phyloP scores from a whole-genome alignment of 2,113 vertebrate species.

The Pterocles orientalis region DNA sequence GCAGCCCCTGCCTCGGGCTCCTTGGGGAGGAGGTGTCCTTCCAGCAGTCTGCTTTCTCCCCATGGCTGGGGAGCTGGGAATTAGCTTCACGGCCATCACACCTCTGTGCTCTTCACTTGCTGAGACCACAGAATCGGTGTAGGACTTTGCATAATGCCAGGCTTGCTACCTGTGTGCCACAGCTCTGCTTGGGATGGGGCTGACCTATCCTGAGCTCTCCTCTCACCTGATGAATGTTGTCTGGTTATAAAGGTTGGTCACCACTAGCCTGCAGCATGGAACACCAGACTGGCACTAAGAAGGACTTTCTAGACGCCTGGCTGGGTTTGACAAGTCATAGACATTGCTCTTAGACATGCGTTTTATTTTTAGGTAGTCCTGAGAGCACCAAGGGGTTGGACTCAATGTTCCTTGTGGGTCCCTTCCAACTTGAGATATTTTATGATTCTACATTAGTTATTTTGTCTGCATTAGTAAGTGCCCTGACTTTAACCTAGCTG shows the following conservation, averaged over 20 bases:
- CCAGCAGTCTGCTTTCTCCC: background rate
- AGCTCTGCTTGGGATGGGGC: background rate
- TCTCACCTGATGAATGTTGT: background rate
- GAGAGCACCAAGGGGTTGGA: background rate
- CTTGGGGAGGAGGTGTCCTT: background rate
- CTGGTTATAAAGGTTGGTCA: background rate
- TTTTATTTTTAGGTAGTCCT: background rate
- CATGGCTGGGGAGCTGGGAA: background rate
- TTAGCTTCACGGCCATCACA: background rate
- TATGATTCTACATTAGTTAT: background rate
- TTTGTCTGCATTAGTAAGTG: background rate
- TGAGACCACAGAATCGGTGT: background rate
- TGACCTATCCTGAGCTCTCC: background rate
- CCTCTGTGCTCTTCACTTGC: background rate
- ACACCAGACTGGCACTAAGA: background rate
- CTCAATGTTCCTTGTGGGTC: background rate
- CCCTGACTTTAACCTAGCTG: background rate
- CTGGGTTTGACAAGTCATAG: background rate
- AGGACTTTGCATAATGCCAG: background rate
- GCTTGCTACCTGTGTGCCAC: background rate
- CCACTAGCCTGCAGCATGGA: background rate
- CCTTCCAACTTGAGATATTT: background rate
- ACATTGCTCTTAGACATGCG: accelerated
- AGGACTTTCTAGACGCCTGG: background rate
- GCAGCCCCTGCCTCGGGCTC: background rate